Evolutionary conservation across 2,113 vertebrate genomes (phyloP).

Genomic region (Ceuthmochares aereus): DNA sequence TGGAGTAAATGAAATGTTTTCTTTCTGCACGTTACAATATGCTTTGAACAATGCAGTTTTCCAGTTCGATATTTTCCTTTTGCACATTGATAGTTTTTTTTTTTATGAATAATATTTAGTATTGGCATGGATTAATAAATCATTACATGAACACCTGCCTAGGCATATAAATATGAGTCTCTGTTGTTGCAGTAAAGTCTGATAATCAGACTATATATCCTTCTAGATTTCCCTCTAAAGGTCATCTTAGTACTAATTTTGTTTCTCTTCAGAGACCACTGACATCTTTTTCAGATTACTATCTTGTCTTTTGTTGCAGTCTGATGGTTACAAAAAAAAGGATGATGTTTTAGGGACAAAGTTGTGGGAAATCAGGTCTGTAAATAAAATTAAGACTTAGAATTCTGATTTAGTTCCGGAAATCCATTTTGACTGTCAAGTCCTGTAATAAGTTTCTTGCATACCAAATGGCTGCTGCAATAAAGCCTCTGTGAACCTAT

Average conservation of each 20-base stretch:
- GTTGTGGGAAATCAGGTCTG: accelerated
- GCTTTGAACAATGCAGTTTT: background rate
- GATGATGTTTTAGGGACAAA: accelerated
- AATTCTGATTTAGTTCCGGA: background rate
- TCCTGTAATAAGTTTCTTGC: background rate
- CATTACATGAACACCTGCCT: background rate
- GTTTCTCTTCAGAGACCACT: background rate
- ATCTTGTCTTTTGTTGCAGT: background rate
- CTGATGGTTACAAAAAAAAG: background rate
- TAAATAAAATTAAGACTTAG: background rate
- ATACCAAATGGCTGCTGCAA: background rate
- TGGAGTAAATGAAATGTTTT: background rate
- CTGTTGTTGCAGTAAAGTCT: background rate
- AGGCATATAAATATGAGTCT: background rate
- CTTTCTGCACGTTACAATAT: background rate
- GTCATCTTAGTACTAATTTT: background rate
- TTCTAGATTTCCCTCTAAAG: background rate
- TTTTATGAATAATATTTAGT: background rate
- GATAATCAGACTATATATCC: background rate
- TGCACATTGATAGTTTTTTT: accelerated
- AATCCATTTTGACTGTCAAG: background rate
- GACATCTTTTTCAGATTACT: background rate
- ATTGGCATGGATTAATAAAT: background rate
- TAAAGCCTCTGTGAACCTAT: background rate
- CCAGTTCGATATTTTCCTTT: background rate